Conservation (phyloP, 1,140 invertebrate species). For the Macrocentrus cingulum region DNA sequence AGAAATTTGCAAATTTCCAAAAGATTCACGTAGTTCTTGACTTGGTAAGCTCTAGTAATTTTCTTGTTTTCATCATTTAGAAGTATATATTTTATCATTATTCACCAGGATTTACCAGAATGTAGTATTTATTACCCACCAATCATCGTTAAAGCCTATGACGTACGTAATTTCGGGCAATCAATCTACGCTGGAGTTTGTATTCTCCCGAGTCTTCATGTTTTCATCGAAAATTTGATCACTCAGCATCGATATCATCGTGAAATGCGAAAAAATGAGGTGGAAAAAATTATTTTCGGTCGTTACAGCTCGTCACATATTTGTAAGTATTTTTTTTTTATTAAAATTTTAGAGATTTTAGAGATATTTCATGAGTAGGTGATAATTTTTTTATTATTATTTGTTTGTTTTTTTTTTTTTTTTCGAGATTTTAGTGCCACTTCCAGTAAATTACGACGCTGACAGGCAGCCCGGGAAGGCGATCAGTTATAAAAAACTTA, state of each 20-base stretch:
- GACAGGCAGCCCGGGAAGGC: slow-evolving; percentile 40
- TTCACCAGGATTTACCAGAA: slow-evolving; percentile 53
- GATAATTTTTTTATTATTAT: not conserved
- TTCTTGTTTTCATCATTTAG: too few relatives aligned
- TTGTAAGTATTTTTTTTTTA: slow-evolving; percentile 10
- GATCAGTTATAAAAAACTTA: slow-evolving; percentile 41
- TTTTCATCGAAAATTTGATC: slow-evolving; percentile 48
- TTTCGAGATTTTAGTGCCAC: slow-evolving; percentile 24
- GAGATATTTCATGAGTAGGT: too few relatives aligned
- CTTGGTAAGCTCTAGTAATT: slow-evolving; percentile 44
- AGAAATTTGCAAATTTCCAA: slow-evolving; percentile 55
- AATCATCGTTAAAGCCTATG: slow-evolving; percentile 62
- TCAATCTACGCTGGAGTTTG: slow-evolving; percentile 61
- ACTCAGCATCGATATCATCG: slow-evolving; percentile 46
- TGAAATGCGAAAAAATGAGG: slow-evolving; percentile 35
- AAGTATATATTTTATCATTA: slow-evolving; percentile 1
- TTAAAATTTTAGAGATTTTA: too few relatives aligned
- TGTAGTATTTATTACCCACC: slow-evolving; percentile 58
- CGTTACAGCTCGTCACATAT: slow-evolving; percentile 8
- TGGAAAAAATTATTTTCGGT: not conserved
- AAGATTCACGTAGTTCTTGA: slow-evolving; percentile 53
- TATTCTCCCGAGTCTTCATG: slow-evolving; percentile 45
- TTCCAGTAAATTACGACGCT: slow-evolving; percentile 36
- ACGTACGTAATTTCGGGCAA: slow-evolving; percentile 63
- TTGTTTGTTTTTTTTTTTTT: too few relatives aligned